Evolutionary conservation across 2,113 vertebrate species (phyloP).

Genomic region (Pristiophorus japonicus): DNA sequence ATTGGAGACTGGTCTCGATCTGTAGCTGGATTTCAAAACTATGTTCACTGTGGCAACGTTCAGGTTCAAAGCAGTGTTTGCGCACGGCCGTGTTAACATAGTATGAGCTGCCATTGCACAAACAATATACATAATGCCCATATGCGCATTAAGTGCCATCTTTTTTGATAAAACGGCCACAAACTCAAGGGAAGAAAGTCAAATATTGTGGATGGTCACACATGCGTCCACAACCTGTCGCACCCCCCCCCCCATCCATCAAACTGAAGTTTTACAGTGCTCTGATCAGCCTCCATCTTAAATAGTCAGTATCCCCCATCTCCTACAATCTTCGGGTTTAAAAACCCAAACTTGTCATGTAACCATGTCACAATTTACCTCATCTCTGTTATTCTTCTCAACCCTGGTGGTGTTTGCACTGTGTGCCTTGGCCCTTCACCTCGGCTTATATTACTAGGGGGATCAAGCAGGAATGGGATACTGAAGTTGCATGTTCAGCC

Average conservation of each 20-base stretch:
- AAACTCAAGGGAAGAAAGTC: background rate
- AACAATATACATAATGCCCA: background rate
- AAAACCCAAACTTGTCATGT: background rate
- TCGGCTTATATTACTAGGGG: too few relatives aligned
- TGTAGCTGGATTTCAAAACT: background rate
- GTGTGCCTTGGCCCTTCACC: background rate
- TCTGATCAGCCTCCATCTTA: too few relatives aligned
- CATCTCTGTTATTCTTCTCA: background rate
- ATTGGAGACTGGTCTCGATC: background rate
- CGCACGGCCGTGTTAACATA: background rate
- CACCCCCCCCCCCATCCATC: background rate
- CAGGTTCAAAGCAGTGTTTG: background rate
- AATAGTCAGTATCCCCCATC: background rate
- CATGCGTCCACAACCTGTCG: background rate
- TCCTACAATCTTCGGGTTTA: background rate
- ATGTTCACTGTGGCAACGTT: background rate
- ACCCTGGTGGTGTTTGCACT: background rate
- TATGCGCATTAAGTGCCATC: background rate
- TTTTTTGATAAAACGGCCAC: background rate
- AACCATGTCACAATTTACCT: background rate
- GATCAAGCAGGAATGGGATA: too few relatives aligned
- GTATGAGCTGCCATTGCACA: background rate
- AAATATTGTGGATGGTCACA: background rate
- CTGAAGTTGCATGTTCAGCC: too few relatives aligned
- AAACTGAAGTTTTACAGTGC: background rate